Conservation (phyloP, 1,140 invertebrate genomes). For the Dreissena rostriformis region DNA sequence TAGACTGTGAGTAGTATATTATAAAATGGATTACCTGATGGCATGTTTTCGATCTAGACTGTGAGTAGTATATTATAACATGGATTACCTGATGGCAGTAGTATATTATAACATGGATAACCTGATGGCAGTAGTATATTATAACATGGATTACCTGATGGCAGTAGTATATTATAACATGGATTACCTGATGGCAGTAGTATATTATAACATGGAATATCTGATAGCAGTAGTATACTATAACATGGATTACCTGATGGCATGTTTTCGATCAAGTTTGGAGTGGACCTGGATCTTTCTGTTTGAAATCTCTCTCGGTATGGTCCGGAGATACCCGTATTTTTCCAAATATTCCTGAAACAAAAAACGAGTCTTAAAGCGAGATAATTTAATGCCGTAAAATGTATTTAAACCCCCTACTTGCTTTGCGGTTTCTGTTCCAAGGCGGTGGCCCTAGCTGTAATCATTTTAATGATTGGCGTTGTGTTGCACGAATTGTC, state of each 20-base stretch:
- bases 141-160: background rate
- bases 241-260: constrained; percentile 35
- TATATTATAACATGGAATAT: background rate
- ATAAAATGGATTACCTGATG: constrained; percentile 29
- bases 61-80: background rate
- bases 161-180: background rate
- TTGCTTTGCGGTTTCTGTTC: no score
- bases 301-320: background rate
- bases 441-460: no score
- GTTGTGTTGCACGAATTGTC: no score
- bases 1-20: no score
- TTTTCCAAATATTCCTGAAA: constrained; percentile 53
- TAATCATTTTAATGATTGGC: no score
- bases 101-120: background rate
- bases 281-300: constrained; percentile 39
- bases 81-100: background rate
- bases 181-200: background rate
- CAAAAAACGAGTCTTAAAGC: background rate
- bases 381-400: no score
- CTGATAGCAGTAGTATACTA: background rate
- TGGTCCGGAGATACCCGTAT: constrained; percentile 48
- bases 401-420: no score
- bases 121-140: background rate
- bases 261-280: constrained; percentile 43
- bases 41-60: constrained; percentile 43